Conservation (phyloP, 2,113 vertebrate genomes). For the Melanostigma gelatinosum region DNA sequence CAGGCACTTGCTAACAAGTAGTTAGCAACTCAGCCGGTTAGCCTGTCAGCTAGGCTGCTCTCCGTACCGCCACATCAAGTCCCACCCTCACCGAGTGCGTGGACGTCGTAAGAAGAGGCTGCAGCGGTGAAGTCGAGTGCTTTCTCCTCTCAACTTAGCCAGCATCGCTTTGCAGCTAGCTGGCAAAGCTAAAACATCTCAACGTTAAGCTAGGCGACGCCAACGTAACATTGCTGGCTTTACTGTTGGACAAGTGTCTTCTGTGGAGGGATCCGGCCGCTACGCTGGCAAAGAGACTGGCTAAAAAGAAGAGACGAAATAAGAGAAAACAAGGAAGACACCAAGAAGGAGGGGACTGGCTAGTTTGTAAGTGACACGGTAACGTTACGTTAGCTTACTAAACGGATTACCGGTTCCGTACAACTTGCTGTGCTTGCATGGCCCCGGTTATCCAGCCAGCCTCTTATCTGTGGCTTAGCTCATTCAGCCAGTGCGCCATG, state of each 20-base stretch:
- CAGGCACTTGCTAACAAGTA: constrained; percentile 47
- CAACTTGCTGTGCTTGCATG: constrained; percentile 48
- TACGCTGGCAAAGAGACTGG: constrained; percentile 68
- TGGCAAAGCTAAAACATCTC: constrained; percentile 5
- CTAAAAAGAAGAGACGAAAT: constrained; percentile 71
- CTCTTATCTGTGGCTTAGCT: constrained; percentile 44
- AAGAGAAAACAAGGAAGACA: constrained; percentile 69
- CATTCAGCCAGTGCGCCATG: constrained; percentile 45
- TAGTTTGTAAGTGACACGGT: constrained; percentile 72
- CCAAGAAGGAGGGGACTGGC: constrained; percentile 70
- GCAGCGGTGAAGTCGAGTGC: constrained; percentile 54
- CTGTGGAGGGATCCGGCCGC: constrained; percentile 56
- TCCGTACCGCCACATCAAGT: constrained; percentile 56
- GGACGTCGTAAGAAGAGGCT: constrained; percentile 69
- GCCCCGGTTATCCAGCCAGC: constrained; percentile 36
- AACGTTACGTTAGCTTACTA: constrained; percentile 15
- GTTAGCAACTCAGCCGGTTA: constrained; percentile 57
- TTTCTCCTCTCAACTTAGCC: constrained; percentile 52
- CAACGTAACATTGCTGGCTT: constrained; percentile 41
- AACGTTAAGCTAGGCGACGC: constrained; percentile 35
- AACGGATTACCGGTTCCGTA: constrained; percentile 31
- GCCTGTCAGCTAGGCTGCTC: constrained; percentile 61
- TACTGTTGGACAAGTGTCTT: constrained; percentile 41
- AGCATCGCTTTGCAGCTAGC: constrained; percentile 56
- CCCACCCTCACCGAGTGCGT: constrained; percentile 76